Evolutionary conservation across 92 coral and sea anemone genomes (phyloP).

Genomic region (Siderastrea radians): DNA sequence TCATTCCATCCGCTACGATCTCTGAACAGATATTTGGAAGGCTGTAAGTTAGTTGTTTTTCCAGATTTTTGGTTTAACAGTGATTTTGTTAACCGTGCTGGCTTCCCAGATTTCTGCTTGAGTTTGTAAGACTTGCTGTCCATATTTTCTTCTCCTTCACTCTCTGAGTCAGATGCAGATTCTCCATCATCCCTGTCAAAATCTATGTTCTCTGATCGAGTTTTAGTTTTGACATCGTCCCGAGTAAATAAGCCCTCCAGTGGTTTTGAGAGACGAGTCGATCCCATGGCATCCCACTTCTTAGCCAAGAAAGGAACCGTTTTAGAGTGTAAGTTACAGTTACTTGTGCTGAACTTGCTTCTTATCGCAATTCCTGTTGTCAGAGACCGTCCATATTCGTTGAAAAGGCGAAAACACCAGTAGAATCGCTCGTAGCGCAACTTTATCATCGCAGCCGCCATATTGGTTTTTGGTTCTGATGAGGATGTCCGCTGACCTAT

Average conservation of each 20-base stretch:
- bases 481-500: conserved; percentile 27
- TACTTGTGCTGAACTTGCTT: background rate
- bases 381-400: background rate
- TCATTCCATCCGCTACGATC: conserved; percentile 52
- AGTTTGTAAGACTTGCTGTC: background rate
- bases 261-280: background rate
- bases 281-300: background rate
- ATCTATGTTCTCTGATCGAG: background rate
- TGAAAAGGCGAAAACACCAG: background rate
- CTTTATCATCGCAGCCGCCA: conserved; percentile 45
- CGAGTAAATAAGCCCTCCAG: background rate
- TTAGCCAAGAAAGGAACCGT: background rate
- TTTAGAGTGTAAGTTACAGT: background rate
- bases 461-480: conserved; percentile 16
- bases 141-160: conserved; percentile 24
- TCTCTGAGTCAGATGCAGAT: conserved; percentile 38
- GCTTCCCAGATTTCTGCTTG: background rate
- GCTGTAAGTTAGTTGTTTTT: conserved; percentile 18
- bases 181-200: background rate
- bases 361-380: background rate
- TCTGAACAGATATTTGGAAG: conserved; percentile 70
- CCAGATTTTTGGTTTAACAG: conserved; percentile 26
- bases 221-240: background rate
- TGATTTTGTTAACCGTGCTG: background rate
- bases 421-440: background rate